A percentile compares a stretch with the other conserved stretches of the same genome.
phyloP scores from a whole-genome alignment of 2,113 vertebrate species.

The Leucopsar rothschildi region DNA sequence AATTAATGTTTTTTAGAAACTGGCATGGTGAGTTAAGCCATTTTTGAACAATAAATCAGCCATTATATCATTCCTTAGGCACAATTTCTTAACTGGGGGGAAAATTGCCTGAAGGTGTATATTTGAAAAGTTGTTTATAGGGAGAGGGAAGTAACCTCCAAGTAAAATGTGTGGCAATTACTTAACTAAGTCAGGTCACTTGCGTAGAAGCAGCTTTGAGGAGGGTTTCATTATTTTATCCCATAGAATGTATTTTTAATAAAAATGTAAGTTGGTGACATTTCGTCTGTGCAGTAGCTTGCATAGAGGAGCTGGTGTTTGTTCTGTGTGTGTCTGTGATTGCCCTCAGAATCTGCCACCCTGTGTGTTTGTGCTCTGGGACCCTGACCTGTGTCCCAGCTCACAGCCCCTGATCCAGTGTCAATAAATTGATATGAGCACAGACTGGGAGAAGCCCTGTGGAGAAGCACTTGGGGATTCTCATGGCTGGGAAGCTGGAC shows the following conservation, averaged over 20 bases:
- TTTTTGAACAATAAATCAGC: background rate
- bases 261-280: accelerated
- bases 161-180: background rate
- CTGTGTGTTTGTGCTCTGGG: background rate
- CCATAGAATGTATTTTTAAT: background rate
- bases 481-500: background rate
- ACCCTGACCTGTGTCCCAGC: background rate
- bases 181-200: background rate
- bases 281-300: background rate
- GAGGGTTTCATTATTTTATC: background rate
- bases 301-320: background rate
- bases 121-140: background rate
- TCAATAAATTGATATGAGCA: accelerated
- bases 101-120: background rate
- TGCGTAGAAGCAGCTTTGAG: background rate
- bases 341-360: background rate
- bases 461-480: background rate
- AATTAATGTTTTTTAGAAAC: background rate
- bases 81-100: background rate
- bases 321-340: background rate
- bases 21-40: background rate
- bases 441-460: background rate
- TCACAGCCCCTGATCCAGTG: accelerated
- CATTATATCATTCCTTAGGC: background rate
- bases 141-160: background rate